A percentile compares a stretch with the other conserved stretches of the same genome.
These are phyloP conservation scores for Mya arenaria DNA, from an alignment of 1,140 invertebrate species.

Conservation along the genomic window DNA sequence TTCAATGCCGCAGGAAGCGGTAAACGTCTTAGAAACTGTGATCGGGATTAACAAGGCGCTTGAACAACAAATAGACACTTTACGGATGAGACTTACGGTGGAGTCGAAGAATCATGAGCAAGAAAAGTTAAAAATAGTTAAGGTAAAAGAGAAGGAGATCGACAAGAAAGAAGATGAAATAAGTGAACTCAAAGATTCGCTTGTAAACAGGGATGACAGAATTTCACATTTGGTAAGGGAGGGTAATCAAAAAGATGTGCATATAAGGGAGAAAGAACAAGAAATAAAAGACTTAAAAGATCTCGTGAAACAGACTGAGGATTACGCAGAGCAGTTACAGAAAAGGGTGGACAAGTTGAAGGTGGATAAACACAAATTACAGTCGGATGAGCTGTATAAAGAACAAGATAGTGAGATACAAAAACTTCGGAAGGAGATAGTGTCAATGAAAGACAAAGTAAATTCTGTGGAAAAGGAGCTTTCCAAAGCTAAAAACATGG, in stretches of 20 bases:
- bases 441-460: constrained; percentile 64
- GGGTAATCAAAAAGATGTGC: constrained; percentile 61
- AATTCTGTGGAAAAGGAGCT: constrained; percentile 69
- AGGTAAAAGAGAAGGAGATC: constrained; percentile 65
- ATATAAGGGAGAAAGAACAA: constrained; percentile 64
- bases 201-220: constrained; percentile 64
- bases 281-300: constrained; percentile 70
- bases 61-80: constrained; percentile 69
- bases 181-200: constrained; percentile 66
- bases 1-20: constrained; percentile 57
- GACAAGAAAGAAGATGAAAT: constrained; percentile 68
- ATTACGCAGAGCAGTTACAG: constrained; percentile 67
- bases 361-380: constrained; percentile 63
- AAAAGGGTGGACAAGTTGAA: constrained; percentile 64
- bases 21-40: constrained; percentile 63
- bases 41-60: constrained; percentile 66
- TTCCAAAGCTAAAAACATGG: constrained; percentile 61
- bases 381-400: constrained; percentile 63
- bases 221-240: constrained; percentile 63
- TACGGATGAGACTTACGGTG: constrained; percentile 67
- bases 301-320: constrained; percentile 69
- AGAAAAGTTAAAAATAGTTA: constrained; percentile 61
- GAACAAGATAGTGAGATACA: constrained; percentile 71
- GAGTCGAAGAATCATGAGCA: constrained; percentile 68
- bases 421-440: constrained; percentile 64